Percentiles rank a stretch among this genome's conserved stretches.
phyloP scores from a whole-genome alignment of 2,888 invertebrate species.

The Caenorhabditis uteleia region DNA sequence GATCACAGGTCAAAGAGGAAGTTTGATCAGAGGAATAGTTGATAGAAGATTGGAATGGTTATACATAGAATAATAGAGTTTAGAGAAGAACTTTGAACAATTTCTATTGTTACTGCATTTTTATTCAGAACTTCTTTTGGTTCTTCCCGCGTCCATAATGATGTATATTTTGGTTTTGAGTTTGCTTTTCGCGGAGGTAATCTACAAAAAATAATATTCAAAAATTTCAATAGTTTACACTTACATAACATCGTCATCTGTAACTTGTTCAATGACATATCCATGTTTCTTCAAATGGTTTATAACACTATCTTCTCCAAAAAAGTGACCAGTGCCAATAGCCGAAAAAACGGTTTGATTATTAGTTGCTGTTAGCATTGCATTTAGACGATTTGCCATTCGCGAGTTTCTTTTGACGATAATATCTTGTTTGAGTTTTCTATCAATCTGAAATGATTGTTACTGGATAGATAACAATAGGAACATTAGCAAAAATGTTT shows the following conservation, averaged over 20 bases:
- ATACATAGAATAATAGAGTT: background rate
- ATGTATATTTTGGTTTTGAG: constrained; percentile 7
- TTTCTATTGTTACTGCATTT: constrained; percentile 19
- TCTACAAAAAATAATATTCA: background rate
- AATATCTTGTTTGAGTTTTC: constrained; percentile 73
- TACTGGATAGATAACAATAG: too few species aligned
- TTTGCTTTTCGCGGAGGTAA: background rate
- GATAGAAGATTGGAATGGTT: background rate
- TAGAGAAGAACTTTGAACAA: constrained; percentile 5
- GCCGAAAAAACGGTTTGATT: constrained; percentile 74
- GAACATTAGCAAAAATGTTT: too few species aligned
- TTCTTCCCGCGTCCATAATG: constrained; percentile 19
- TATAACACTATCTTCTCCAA: constrained; percentile 46
- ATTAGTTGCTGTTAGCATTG: constrained; percentile 71
- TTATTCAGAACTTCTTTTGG: constrained; percentile 5
- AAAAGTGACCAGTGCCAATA: constrained; percentile 73
- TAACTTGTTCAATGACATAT: constrained; percentile 28
- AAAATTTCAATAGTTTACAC: constrained; percentile 1
- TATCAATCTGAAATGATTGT: constrained; percentile 69
- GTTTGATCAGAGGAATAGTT: too few species aligned
- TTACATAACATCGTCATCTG: constrained; percentile 37
- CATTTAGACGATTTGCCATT: constrained; percentile 72
- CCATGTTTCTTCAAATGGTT: constrained; percentile 36
- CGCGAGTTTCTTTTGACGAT: constrained; percentile 73
- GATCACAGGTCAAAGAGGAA: too few species aligned